Evolutionary conservation across 2,797 vertebrate species (phyloP).

Genomic region (Ara ararauna): DNA sequence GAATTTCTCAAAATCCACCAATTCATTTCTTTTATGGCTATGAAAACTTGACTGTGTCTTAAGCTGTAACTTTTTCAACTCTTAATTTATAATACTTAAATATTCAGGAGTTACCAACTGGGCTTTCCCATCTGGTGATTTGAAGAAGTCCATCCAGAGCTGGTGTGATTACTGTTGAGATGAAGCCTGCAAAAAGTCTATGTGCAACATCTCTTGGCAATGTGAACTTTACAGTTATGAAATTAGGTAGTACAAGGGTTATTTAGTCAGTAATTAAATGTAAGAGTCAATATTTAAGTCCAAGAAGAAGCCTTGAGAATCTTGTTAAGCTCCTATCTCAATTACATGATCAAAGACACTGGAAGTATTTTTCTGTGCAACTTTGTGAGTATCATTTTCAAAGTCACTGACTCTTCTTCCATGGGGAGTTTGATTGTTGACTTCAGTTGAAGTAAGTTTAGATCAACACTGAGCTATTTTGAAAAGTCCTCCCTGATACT

Average conservation of each 20-base stretch:
- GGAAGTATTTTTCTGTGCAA: conserved; percentile 35
- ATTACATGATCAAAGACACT: conserved; percentile 51
- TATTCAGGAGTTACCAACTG: background rate
- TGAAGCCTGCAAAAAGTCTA: background rate
- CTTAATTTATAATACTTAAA: background rate
- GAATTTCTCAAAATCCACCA: background rate
- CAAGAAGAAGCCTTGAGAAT: conserved; percentile 51
- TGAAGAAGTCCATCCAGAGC: background rate
- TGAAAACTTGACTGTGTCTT: background rate
- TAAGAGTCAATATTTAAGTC: conserved; percentile 59
- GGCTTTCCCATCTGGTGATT: background rate
- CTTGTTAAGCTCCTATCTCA: conserved; percentile 50
- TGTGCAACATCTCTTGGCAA: background rate
- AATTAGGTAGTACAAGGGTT: conserved; percentile 18
- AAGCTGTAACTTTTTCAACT: background rate
- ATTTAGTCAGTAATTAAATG: conserved; percentile 52
- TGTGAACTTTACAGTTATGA: conserved; percentile 43
- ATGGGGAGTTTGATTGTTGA: conserved; percentile 55
- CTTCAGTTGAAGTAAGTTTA: conserved; percentile 49
- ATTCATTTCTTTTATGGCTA: background rate
- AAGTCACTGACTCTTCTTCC: conserved; percentile 61
- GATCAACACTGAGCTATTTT: conserved; percentile 52
- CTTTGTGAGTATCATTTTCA: conserved; percentile 54
- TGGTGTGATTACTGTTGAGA: background rate
- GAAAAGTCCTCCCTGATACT: conserved; percentile 39